phyloP scores from a whole-genome alignment of 2,888 invertebrate genomes.

The Spilosoma lubricipeda region DNA sequence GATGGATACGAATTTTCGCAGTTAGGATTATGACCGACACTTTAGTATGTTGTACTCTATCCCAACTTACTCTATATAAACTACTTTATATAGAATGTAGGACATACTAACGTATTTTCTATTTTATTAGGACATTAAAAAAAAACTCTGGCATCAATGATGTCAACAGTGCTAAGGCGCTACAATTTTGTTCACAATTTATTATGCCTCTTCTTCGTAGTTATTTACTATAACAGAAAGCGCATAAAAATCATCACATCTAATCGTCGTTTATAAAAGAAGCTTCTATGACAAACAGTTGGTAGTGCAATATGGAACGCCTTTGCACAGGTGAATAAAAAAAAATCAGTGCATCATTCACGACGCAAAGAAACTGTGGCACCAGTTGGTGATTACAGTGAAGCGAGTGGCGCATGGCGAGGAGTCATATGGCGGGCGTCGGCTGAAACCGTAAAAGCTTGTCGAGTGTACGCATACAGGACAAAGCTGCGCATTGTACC shows the following conservation, averaged over 20 bases:
- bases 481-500: constrained; percentile 61
- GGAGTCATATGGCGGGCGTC: constrained; percentile 78
- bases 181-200: background rate
- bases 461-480: constrained; percentile 53
- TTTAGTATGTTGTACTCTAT: no score
- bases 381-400: constrained; percentile 54
- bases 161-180: background rate
- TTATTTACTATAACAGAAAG: background rate
- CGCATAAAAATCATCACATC: background rate
- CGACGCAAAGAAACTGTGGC: constrained; percentile 21
- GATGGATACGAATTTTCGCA: background rate
- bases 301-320: background rate
- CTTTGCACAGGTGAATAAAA: background rate
- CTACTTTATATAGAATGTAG: no score
- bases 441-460: constrained; percentile 82
- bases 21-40: no score
- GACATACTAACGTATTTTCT: no score
- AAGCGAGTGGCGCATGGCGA: constrained; percentile 25
- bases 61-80: no score
- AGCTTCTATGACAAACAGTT: background rate
- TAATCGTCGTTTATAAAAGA: background rate
- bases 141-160: background rate
- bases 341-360: constrained; percentile 17
- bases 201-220: background rate
- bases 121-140: background rate